phyloP scores from a whole-genome alignment of 2,113 vertebrate genomes.

The Theristicus caerulescens region DNA sequence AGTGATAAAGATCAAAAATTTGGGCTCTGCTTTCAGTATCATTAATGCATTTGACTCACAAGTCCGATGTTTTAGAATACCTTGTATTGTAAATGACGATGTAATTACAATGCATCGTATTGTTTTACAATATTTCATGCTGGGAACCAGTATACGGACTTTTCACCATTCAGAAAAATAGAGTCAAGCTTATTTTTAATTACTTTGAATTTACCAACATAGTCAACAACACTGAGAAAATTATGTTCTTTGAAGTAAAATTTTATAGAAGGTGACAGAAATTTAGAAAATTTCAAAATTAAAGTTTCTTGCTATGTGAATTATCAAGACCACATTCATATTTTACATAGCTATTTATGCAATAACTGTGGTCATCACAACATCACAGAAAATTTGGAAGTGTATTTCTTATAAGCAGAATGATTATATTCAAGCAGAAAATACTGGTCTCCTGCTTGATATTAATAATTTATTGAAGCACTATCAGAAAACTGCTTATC shows the following conservation, averaged over 20 bases:
- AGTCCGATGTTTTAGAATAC: not conserved
- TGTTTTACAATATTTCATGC: not conserved
- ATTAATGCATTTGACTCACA: accelerated
- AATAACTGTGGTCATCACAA: not conserved
- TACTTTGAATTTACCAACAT: not conserved
- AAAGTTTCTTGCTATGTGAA: not conserved
- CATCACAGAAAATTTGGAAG: not conserved
- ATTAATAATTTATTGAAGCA: not conserved
- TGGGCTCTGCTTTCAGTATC: not conserved
- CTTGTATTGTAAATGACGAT: not conserved
- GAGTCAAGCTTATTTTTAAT: not conserved
- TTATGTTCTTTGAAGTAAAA: not conserved
- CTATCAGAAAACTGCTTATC: not conserved
- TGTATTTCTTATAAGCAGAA: not conserved
- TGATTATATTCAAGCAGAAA: not conserved
- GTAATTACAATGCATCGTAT: not conserved
- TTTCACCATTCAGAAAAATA: not conserved
- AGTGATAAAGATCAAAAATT: not conserved
- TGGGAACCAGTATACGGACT: not conserved
- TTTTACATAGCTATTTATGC: not conserved
- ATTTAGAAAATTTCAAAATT: not conserved
- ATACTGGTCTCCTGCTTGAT: not conserved
- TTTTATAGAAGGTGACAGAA: not conserved
- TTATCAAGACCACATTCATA: not conserved
- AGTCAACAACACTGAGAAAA: not conserved